phyloP scores from a whole-genome alignment of 2,888 invertebrate species.

The Agrypnus murinus region DNA sequence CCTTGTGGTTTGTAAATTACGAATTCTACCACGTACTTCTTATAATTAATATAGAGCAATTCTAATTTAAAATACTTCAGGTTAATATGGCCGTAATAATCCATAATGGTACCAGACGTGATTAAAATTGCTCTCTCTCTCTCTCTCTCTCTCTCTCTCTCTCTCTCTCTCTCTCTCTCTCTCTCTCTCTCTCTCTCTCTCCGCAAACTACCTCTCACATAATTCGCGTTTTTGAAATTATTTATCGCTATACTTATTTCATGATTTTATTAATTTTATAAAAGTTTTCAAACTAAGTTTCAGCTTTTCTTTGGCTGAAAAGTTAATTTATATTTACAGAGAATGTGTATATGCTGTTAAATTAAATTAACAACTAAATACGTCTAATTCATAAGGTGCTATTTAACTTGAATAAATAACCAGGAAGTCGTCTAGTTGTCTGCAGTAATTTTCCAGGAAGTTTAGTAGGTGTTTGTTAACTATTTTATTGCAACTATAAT shows the following conservation, averaged over 20 bases:
- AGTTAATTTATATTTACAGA: too few relatives aligned
- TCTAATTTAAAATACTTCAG: slow-evolving; percentile 39
- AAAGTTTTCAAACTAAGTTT: not conserved
- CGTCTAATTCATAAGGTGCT: slow-evolving; percentile 2
- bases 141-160: too few relatives aligned
- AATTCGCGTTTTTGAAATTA: slow-evolving; percentile 28
- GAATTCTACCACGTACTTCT: slow-evolving; percentile 33
- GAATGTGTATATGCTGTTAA: not conserved
- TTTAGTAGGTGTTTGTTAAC: slow-evolving; percentile 1
- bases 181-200: too few relatives aligned
- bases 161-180: too few relatives aligned
- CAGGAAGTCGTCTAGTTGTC: slow-evolving; percentile 20
- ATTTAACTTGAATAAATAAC: slow-evolving; percentile 14
- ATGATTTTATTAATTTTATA: slow-evolving; percentile 2
- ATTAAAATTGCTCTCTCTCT: slow-evolving; percentile 32
- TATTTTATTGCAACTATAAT: slow-evolving; percentile 3
- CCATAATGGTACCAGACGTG: slow-evolving; percentile 24
- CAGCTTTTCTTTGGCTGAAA: too few relatives aligned
- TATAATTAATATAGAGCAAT: slow-evolving; percentile 36
- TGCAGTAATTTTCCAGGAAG: slow-evolving; percentile 25
- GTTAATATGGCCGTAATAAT: slow-evolving; percentile 33
- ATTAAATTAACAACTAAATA: not conserved
- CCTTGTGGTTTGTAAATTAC: slow-evolving; percentile 13
- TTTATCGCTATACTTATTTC: not conserved
- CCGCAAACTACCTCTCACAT: slow-evolving; percentile 9